phyloP scores from a whole-genome alignment of 2,888 invertebrate genomes.

The Xestia rhomboidea region DNA sequence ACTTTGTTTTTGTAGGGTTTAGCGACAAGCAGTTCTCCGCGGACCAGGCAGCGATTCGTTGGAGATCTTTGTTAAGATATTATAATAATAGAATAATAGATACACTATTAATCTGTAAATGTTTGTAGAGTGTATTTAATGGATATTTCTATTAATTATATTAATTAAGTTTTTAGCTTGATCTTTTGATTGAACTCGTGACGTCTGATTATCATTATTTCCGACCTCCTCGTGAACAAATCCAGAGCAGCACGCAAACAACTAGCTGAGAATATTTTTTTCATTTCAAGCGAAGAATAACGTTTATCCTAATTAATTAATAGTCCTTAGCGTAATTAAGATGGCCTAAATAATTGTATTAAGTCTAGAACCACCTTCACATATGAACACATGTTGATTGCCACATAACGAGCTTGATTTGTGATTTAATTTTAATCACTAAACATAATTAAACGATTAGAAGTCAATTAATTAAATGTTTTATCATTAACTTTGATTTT shows the following conservation, averaged over 20 bases:
- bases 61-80: too few relatives aligned
- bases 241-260: not conserved
- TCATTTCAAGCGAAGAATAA: not conserved
- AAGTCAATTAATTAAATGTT: constrained; percentile 39
- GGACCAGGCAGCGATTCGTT: too few relatives aligned
- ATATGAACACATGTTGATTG: constrained; percentile 27
- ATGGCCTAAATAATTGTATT: not conserved
- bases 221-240: too few relatives aligned
- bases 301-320: constrained; percentile 3
- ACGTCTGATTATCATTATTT: not conserved
- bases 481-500: constrained; percentile 11
- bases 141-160: too few relatives aligned
- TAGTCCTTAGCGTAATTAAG: not conserved
- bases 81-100: too few relatives aligned
- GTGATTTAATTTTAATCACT: constrained; percentile 36
- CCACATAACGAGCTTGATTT: constrained; percentile 28
- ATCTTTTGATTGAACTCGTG: not conserved
- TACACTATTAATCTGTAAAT: too few relatives aligned
- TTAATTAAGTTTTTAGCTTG: not conserved
- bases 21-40: too few relatives aligned
- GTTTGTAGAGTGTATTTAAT: not conserved
- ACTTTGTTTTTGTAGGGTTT: too few relatives aligned
- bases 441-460: constrained; percentile 46
- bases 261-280: not conserved
- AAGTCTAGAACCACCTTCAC: constrained; percentile 31